A percentile compares a stretch with the other conserved stretches of the same genome.
These are phyloP conservation scores for Druon quercuslanigerum DNA, from an alignment of 1,140 invertebrate species.

Conservation along the genomic window DNA sequence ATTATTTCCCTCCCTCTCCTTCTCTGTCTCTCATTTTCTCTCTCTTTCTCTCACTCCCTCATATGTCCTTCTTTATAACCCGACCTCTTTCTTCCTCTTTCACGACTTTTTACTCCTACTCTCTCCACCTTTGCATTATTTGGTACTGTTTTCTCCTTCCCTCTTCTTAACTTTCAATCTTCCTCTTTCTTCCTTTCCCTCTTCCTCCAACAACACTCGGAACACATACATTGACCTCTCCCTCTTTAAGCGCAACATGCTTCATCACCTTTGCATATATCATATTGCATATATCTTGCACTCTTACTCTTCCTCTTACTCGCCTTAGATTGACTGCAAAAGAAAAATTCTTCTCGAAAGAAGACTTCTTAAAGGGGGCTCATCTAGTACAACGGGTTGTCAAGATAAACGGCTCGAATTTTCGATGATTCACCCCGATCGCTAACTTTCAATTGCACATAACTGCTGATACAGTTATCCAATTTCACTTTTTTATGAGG, in stretches of 20 bases:
- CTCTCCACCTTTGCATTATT: constrained; percentile 14
- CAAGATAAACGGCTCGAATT: too few species aligned
- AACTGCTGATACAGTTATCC: too few species aligned
- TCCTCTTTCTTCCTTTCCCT: constrained; percentile 21
- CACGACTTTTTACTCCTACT: constrained; percentile 17
- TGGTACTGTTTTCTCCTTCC: background rate
- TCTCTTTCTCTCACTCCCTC: background rate
- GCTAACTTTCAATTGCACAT: too few species aligned
- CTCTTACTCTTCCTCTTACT: background rate
- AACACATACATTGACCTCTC: constrained; percentile 35
- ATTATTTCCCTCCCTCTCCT: background rate
- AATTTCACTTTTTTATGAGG: too few species aligned
- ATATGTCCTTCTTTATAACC: constrained; percentile 25
- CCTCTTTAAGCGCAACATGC: constrained; percentile 33
- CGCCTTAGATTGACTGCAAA: background rate
- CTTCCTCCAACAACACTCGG: constrained; percentile 28
- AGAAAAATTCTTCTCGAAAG: too few species aligned
- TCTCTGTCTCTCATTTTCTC: background rate
- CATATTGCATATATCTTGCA: background rate
- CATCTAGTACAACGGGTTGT: too few species aligned
- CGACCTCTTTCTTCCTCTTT: constrained; percentile 25
- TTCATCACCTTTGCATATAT: constrained; percentile 10
- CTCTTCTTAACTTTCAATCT: constrained; percentile 12
- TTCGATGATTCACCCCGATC: too few species aligned
- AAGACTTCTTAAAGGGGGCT: too few species aligned